Conservation (phyloP, 1,140 invertebrate species). For the Lepidurus apus region DNA sequence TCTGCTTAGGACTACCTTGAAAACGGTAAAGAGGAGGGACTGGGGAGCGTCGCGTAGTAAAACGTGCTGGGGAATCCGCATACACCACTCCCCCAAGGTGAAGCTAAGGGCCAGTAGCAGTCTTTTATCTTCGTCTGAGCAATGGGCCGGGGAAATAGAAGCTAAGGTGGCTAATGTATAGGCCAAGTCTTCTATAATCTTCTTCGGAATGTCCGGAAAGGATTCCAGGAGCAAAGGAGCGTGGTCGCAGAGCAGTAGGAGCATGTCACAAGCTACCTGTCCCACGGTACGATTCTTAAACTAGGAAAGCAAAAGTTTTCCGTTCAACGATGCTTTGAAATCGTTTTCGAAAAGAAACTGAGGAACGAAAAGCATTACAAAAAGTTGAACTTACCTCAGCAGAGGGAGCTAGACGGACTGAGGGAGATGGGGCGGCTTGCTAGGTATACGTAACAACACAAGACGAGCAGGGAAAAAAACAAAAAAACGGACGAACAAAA, state of each 20-base stretch:
- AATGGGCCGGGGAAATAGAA: constrained; percentile 31
- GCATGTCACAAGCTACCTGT: constrained; percentile 78
- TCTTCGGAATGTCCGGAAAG: constrained; percentile 70
- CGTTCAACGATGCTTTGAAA: neutral
- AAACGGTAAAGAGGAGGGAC: constrained; percentile 32
- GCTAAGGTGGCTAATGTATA: constrained; percentile 33
- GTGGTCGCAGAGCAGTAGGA: constrained; percentile 75
- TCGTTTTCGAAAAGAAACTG: neutral
- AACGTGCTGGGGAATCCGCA: constrained; percentile 58
- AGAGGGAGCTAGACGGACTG: neutral
- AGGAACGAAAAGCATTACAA: neutral
- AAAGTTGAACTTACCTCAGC: constrained; percentile 12
- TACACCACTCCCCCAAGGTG: constrained; percentile 89
- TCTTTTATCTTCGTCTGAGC: constrained; percentile 57
- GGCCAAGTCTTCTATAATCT: constrained; percentile 55
- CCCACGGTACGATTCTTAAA: constrained; percentile 76
- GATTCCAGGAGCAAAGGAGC: constrained; percentile 62
- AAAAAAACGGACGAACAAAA: neutral
- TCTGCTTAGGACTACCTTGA: constrained; percentile 41
- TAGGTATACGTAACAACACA: neutral
- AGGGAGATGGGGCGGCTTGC: constrained; percentile 9
- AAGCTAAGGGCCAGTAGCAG: constrained; percentile 78
- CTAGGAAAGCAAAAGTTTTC: constrained; percentile 50
- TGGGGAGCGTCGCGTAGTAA: constrained; percentile 42
- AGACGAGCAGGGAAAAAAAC: constrained; percentile 10